These are phyloP conservation scores for Cryptops parisi DNA, from an alignment of 2,888 invertebrate species.

Conservation along the genomic window DNA sequence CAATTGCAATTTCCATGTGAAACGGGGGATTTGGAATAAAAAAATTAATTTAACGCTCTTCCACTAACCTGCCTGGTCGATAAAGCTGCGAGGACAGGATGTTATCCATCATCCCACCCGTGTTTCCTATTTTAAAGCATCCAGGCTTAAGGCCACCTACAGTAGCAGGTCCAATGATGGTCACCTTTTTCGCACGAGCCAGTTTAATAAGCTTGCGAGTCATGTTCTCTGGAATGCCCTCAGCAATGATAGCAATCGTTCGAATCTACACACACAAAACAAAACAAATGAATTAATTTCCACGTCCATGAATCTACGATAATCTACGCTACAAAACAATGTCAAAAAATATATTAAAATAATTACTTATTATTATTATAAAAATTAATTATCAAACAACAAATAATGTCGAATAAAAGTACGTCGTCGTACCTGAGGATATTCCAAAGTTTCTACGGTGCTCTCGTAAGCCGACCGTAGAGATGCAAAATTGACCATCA, in stretches of 20 bases:
- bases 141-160: constrained; percentile 98
- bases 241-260: constrained; percentile 95
- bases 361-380: not conserved
- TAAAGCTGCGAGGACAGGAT: constrained; percentile 94
- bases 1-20: no score
- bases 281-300: not conserved
- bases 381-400: not conserved
- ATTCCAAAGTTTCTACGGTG: constrained; percentile 84
- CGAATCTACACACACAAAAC: constrained; percentile 46
- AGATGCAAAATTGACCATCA: constrained; percentile 92
- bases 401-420: no score
- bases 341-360: not conserved
- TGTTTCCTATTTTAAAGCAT: constrained; percentile 98
- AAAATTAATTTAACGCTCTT: no score
- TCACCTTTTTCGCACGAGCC: constrained; percentile 69
- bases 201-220: constrained; percentile 79
- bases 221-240: constrained; percentile 98
- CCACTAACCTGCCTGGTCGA: constrained; percentile 55
- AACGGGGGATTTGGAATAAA: no score
- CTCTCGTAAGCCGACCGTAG: constrained; percentile 94
- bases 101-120: constrained; percentile 99
- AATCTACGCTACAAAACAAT: not conserved
- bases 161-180: constrained; percentile 84
- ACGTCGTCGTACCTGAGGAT: constrained; percentile 52
- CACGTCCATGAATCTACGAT: not conserved